Evolutionary conservation across 2,113 vertebrate genomes (phyloP).

Genomic region (Myiozetetes cayanensis): DNA sequence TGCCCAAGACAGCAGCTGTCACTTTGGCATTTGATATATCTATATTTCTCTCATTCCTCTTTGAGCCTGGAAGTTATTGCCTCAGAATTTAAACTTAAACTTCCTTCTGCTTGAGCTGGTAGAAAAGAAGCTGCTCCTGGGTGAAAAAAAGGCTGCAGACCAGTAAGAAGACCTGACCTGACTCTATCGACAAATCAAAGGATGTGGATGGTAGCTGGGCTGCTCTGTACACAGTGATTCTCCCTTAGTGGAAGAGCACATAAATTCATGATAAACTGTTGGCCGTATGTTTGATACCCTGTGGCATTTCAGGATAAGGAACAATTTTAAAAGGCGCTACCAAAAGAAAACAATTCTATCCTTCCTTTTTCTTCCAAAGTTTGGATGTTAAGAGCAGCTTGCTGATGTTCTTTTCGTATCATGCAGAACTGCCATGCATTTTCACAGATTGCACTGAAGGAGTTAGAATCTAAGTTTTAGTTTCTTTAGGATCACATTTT

Average conservation of each 20-base stretch:
- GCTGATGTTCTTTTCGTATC: background rate
- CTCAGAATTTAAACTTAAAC: background rate
- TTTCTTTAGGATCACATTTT: background rate
- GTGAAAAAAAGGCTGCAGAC: background rate
- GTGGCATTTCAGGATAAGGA: background rate
- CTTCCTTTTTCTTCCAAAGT: background rate
- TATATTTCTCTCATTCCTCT: background rate
- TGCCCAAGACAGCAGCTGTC: background rate
- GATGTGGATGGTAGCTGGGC: background rate
- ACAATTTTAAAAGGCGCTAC: background rate
- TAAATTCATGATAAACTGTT: background rate
- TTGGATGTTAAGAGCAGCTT: background rate
- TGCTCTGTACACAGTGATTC: fast-evolving
- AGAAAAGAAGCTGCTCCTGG: background rate
- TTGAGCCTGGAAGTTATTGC: background rate
- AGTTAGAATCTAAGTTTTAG: background rate
- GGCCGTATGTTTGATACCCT: background rate
- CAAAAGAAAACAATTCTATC: background rate
- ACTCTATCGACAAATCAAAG: fast-evolving
- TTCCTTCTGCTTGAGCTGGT: background rate
- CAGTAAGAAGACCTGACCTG: background rate
- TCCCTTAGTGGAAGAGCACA: background rate
- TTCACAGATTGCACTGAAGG: background rate
- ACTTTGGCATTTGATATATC: background rate
- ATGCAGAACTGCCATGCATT: background rate